Evolutionary conservation across 2,888 invertebrate species (phyloP).

Genomic region (Eulithis testata): DNA sequence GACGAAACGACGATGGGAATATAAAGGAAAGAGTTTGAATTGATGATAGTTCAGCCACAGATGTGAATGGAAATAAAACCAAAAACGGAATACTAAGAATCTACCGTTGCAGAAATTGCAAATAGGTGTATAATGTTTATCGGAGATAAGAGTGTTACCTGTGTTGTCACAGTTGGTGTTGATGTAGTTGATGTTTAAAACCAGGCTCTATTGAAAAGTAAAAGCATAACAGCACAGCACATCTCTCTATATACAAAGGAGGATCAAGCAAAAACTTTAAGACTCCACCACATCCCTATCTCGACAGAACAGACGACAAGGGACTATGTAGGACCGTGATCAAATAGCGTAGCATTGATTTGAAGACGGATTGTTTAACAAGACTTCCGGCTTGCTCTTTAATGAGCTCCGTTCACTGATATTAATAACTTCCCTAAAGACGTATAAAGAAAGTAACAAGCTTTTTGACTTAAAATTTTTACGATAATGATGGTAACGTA

Average conservation of each 20-base stretch:
- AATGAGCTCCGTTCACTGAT: slow-evolving; percentile 29
- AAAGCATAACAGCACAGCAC: background rate
- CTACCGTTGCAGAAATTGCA: background rate
- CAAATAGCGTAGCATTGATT: slow-evolving; percentile 55
- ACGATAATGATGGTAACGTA: background rate
- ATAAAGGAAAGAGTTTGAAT: too few species aligned
- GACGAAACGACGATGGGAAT: background rate
- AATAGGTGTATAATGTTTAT: too few species aligned
- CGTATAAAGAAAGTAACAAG: slow-evolving; percentile 4
- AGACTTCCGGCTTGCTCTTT: slow-evolving; percentile 37
- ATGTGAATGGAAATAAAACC: too few species aligned
- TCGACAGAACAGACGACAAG: slow-evolving; percentile 5
- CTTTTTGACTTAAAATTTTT: slow-evolving; percentile 3
- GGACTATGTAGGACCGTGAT: slow-evolving; percentile 47
- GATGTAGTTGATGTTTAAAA: background rate
- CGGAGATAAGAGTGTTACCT: background rate
- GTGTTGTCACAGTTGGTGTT: slow-evolving; percentile 1
- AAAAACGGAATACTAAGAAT: too few species aligned
- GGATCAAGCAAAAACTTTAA: too few species aligned
- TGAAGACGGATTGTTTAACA: slow-evolving; percentile 44
- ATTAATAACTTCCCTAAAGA: slow-evolving; percentile 10
- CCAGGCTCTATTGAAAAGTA: background rate
- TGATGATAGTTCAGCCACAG: too few species aligned
- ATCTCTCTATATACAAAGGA: too few species aligned
- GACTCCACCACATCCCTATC: slow-evolving; percentile 8